These are phyloP conservation scores for Lichenostomus cassidix DNA, from an alignment of 2,113 vertebrate genomes.

Conservation along the genomic window DNA sequence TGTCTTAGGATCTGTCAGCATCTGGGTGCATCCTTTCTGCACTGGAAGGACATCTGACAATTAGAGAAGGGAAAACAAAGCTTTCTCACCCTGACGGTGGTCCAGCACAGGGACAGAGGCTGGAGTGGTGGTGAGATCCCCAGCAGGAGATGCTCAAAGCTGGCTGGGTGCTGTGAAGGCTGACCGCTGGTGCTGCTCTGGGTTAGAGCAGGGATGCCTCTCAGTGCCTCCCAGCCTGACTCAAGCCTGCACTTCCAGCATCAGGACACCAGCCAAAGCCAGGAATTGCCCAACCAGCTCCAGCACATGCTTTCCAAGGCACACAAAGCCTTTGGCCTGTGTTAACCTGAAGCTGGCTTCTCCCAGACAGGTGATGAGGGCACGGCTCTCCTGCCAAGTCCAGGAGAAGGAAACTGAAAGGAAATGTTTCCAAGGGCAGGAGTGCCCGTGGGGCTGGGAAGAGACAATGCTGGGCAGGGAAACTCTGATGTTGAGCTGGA, in stretches of 20 bases:
- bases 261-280: slow-evolving; percentile 24
- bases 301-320: neutral
- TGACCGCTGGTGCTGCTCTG: fast-evolving
- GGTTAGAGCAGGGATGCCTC: neutral
- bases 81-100: neutral
- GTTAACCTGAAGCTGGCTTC: neutral
- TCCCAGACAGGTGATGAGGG: neutral
- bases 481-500: fast-evolving
- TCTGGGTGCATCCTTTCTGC: neutral
- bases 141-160: neutral
- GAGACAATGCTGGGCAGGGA: neutral
- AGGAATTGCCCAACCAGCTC: slow-evolving; percentile 17
- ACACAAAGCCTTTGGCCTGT: neutral
- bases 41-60: neutral
- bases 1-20: fast-evolving
- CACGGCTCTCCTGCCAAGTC: neutral
- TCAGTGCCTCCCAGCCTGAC: neutral
- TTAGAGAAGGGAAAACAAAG: neutral
- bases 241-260: neutral
- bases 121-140: neutral
- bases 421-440: neutral
- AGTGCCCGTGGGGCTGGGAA: neutral
- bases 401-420: neutral
- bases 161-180: neutral
- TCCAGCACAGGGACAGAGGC: neutral